These are phyloP conservation scores for Chelon labrosus DNA, from an alignment of 2,797 vertebrate species.

Conservation along the genomic window DNA sequence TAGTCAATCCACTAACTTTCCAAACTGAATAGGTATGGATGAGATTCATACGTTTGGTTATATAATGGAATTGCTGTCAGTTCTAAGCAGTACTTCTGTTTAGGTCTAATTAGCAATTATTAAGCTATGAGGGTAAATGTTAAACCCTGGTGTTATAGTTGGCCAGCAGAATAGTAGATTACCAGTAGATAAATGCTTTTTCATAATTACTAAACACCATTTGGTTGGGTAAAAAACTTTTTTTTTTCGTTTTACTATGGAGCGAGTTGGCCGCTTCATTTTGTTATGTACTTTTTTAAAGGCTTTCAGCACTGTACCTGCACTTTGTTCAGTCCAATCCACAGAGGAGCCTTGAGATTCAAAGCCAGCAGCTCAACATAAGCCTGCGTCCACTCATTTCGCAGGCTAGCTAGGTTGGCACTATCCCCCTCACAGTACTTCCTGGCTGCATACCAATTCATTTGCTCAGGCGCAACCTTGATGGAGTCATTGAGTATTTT, in stretches of 20 bases:
- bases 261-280: too few species aligned
- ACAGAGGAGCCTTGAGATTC: slow-evolving; percentile 83
- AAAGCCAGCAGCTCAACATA: slow-evolving; percentile 84
- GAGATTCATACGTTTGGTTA: too few species aligned
- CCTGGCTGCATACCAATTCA: slow-evolving; percentile 87
- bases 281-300: too few species aligned
- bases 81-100: too few species aligned
- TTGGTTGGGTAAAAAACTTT: neutral
- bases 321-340: slow-evolving; percentile 92
- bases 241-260: neutral
- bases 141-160: too few species aligned
- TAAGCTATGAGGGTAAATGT: too few species aligned
- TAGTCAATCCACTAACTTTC: too few species aligned
- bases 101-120: too few species aligned
- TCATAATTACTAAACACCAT: neutral
- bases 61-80: too few species aligned
- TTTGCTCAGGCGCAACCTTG: slow-evolving; percentile 80
- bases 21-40: too few species aligned
- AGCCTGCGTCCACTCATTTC: slow-evolving; percentile 83
- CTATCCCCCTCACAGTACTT: slow-evolving; percentile 76
- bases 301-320: slow-evolving; percentile 77
- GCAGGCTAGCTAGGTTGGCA: slow-evolving; percentile 85
- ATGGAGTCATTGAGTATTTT: slow-evolving; percentile 85
- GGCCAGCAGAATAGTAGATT: too few species aligned
- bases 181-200: neutral